Evolutionary conservation across 2,113 vertebrate genomes (phyloP).

Genomic region (Microtus ochrogaster): DNA sequence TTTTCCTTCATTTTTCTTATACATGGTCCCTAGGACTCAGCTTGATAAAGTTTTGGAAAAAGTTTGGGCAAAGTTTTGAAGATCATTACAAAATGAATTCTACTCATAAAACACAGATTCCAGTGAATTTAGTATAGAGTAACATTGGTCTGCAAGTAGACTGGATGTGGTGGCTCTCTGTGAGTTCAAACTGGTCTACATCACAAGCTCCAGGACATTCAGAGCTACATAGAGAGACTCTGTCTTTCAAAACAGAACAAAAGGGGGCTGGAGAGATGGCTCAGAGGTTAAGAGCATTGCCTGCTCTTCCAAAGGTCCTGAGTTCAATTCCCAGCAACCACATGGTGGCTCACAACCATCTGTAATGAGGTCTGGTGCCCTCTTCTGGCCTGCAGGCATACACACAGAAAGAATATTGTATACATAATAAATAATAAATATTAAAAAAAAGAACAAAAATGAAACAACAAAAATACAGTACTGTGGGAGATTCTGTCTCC

Average conservation of each 20-base stretch:
- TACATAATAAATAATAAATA: too few relatives aligned
- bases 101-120: background rate
- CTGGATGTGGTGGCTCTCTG: background rate
- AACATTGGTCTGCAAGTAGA: background rate
- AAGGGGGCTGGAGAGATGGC: too few relatives aligned
- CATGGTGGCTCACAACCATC: too few relatives aligned
- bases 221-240: background rate
- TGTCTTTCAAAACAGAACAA: background rate
- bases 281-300: too few relatives aligned
- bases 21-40: background rate
- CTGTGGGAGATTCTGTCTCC: background rate
- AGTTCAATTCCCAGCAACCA: too few relatives aligned
- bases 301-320: too few relatives aligned
- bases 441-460: background rate
- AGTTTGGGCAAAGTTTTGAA: conserved; percentile 31
- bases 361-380: too few relatives aligned
- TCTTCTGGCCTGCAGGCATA: too few relatives aligned
- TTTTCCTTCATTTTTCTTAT: background rate
- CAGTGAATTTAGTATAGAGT: background rate
- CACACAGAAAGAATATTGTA: too few relatives aligned
- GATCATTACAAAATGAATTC: background rate
- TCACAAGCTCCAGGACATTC: background rate
- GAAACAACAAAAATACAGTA: background rate
- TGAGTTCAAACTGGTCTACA: background rate
- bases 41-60: background rate